phyloP scores from a whole-genome alignment of 1,140 invertebrate genomes.

The Drosophila funebris region DNA sequence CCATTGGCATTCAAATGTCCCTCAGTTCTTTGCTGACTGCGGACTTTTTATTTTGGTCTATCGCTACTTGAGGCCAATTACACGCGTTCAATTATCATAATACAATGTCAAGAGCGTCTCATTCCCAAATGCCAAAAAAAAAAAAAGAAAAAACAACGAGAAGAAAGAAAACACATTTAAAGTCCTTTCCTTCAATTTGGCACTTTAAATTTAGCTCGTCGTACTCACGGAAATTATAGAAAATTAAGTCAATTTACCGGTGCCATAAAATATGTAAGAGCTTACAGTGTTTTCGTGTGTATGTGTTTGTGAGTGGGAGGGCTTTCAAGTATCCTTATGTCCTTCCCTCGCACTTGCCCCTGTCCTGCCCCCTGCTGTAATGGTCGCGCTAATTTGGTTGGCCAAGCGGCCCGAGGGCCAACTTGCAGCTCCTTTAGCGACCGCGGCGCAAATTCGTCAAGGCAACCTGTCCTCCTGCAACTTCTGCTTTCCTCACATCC shows the following conservation, averaged over 20 bases:
- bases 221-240: conserved; percentile 62
- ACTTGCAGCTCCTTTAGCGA: conserved; percentile 44
- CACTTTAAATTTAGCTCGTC: conserved; percentile 55
- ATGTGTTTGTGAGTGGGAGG: not conserved
- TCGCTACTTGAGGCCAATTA: conserved; percentile 76
- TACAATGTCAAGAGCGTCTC: conserved; percentile 67
- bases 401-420: conserved; percentile 46
- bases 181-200: conserved; percentile 71
- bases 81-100: conserved; percentile 83
- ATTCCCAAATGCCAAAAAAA: not conserved
- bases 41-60: conserved; percentile 33
- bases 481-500: not conserved
- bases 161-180: conserved; percentile 38
- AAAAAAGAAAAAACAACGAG: too few relatives aligned
- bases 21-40: conserved; percentile 41
- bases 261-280: conserved; percentile 75
- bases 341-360: not conserved
- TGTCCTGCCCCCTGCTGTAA: conserved; percentile 9
- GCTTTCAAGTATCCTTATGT: conserved; percentile 57
- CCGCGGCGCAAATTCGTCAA: conserved; percentile 77
- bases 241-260: conserved; percentile 80
- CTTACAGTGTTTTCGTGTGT: conserved; percentile 36
- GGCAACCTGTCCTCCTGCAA: conserved; percentile 49
- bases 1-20: conserved; percentile 16
- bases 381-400: conserved; percentile 71